These are phyloP conservation scores for Novumbra hubbsi DNA, from an alignment of 2,797 vertebrate genomes.

Conservation along the genomic window DNA sequence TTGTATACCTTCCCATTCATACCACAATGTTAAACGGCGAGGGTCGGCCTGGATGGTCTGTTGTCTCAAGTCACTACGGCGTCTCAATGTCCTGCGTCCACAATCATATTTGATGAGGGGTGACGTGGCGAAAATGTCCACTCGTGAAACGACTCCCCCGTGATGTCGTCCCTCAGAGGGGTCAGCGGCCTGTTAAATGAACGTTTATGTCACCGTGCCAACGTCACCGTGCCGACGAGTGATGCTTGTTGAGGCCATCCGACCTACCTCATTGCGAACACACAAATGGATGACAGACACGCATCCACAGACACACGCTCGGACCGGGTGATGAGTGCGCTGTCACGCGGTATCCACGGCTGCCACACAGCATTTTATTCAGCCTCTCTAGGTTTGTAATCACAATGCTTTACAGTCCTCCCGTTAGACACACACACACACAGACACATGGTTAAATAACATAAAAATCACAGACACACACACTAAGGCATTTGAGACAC, in stretches of 20 bases:
- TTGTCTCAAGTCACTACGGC: no score
- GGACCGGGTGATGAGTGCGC: no score
- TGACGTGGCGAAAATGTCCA: background rate
- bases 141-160: background rate
- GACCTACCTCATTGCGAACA: background rate
- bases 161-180: slow-evolving; percentile 18
- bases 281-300: background rate
- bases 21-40: no score
- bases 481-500: slow-evolving; percentile 28
- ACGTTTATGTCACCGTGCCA: slow-evolving; percentile 11
- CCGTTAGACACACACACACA: slow-evolving; percentile 6
- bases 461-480: background rate
- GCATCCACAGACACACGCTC: no score
- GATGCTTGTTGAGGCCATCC: slow-evolving; percentile 26
- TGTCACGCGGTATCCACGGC: no score
- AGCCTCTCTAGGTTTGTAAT: background rate
- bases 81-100: background rate
- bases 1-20: no score
- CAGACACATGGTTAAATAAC: no score
- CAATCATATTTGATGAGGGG: background rate
- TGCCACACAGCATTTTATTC: background rate
- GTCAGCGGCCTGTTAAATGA: no score
- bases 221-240: slow-evolving; percentile 30
- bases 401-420: slow-evolving; percentile 21
- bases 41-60: no score